phyloP scores from a whole-genome alignment of 2,113 vertebrate genomes.

The Pithys albifrons region DNA sequence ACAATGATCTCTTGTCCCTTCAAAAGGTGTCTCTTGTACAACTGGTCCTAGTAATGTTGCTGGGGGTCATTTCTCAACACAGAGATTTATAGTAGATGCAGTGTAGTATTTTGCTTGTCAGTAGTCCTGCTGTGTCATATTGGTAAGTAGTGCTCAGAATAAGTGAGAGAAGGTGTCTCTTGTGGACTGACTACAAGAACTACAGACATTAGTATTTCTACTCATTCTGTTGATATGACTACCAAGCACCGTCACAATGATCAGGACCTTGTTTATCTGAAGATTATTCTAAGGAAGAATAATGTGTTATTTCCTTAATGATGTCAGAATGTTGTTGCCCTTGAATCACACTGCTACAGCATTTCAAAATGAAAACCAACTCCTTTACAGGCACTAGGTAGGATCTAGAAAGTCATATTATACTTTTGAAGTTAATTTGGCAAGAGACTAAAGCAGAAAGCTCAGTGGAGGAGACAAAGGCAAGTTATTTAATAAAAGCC shows the following conservation, averaged over 20 bases:
- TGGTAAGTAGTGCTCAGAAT: background rate
- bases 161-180: background rate
- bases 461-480: background rate
- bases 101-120: background rate
- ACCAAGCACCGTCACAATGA: background rate
- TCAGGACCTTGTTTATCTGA: background rate
- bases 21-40: background rate
- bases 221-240: background rate
- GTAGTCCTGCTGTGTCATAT: background rate
- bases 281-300: background rate
- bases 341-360: background rate
- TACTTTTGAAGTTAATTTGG: constrained; percentile 14
- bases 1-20: background rate
- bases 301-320: background rate
- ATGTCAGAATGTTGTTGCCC: background rate
- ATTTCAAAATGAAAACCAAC: background rate
- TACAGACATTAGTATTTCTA: background rate
- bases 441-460: background rate
- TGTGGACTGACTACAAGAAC: background rate
- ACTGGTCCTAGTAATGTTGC: background rate
- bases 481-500: background rate
- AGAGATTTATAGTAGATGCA: background rate
- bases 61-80: background rate
- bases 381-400: background rate
- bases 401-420: background rate